phyloP scores from a whole-genome alignment of 2,888 invertebrate species.

The Patella depressa region DNA sequence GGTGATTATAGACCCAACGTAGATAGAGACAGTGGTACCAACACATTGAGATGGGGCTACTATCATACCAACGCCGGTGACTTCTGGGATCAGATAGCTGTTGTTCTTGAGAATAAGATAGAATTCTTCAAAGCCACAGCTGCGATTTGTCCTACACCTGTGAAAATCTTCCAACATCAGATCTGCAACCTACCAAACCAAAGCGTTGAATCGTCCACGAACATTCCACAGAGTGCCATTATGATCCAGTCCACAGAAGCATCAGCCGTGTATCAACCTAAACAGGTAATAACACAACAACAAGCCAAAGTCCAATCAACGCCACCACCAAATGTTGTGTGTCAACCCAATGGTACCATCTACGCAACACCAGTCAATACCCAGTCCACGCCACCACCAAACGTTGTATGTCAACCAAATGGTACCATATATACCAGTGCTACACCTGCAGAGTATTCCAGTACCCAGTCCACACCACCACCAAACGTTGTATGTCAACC shows the following conservation, averaged over 20 bases:
- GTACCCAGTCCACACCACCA: not conserved
- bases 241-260: not conserved
- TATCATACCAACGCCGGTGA: conserved; percentile 46
- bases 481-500: conserved; percentile 7
- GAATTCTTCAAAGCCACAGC: conserved; percentile 36
- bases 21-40: conserved; percentile 48
- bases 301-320: not conserved
- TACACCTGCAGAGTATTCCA: not conserved
- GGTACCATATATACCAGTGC: not conserved
- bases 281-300: not conserved
- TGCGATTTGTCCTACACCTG: conserved; percentile 31
- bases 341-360: not conserved
- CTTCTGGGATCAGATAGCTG: conserved; percentile 51
- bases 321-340: not conserved
- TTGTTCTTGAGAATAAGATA: conserved; percentile 46
- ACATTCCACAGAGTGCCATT: too few species aligned
- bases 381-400: not conserved
- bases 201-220: not conserved
- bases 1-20: conserved; percentile 50
- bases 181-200: conserved; percentile 32
- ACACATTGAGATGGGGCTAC: conserved; percentile 49
- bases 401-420: not conserved
- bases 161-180: conserved; percentile 43
- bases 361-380: not conserved
- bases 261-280: not conserved